Conservation (phyloP, 2,113 vertebrate species). For the Phaetusa simplex region DNA sequence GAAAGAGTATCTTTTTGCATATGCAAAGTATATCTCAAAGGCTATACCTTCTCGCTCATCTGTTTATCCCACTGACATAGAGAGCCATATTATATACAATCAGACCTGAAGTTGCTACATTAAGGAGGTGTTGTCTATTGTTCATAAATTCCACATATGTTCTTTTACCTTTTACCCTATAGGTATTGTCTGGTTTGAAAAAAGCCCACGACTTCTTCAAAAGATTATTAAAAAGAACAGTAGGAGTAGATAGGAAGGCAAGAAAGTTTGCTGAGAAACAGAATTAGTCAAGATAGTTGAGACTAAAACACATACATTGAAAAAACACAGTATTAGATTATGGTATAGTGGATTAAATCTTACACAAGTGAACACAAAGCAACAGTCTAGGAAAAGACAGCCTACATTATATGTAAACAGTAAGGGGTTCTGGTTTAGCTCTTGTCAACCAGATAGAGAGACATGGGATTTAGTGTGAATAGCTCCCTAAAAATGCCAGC, state of each 20-base stretch:
- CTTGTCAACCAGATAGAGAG: background rate
- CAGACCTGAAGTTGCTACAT: background rate
- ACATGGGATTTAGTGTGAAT: background rate
- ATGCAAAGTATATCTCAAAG: background rate
- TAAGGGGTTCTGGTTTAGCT: background rate
- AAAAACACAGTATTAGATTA: background rate
- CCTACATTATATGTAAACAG: background rate
- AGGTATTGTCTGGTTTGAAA: background rate
- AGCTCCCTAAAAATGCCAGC: background rate
- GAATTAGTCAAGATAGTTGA: background rate
- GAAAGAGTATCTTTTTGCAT: background rate
- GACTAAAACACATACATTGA: background rate
- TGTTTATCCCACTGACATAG: background rate
- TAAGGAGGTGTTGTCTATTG: background rate
- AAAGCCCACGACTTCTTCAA: background rate
- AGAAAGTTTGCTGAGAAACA: background rate
- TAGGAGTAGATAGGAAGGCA: background rate
- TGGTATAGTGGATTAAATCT: background rate
- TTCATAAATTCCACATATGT: background rate
- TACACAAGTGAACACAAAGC: background rate
- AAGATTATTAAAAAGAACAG: background rate
- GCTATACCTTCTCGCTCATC: background rate
- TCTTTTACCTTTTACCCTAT: background rate
- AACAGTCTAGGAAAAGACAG: background rate
- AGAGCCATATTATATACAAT: background rate